phyloP scores from a whole-genome alignment of 2,888 invertebrate genomes.

The Sturmia bella region DNA sequence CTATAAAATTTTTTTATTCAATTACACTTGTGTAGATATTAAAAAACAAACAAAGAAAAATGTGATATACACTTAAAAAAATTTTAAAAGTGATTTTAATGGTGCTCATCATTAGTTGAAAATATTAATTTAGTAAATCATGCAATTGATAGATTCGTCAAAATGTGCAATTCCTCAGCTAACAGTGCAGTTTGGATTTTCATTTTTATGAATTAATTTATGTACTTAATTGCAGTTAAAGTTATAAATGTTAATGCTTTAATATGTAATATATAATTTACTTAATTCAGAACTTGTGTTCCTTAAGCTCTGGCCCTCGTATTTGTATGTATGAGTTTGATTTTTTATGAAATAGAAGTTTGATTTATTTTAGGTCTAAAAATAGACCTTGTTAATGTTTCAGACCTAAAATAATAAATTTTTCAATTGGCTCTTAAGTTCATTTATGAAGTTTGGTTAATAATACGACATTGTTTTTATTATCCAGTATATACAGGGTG shows the following conservation, averaged over 20 bases:
- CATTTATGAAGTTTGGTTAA: too few species aligned
- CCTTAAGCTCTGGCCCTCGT: too few species aligned
- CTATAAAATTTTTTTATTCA: slow-evolving; percentile 81
- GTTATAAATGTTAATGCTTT: background rate
- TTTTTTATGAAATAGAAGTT: too few species aligned
- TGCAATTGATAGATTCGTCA: slow-evolving; percentile 23
- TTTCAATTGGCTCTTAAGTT: too few species aligned
- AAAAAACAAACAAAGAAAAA: background rate
- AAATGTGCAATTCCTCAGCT: slow-evolving; percentile 83
- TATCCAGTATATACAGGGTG: too few species aligned
- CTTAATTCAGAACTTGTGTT: too few species aligned
- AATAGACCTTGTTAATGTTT: too few species aligned
- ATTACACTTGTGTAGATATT: slow-evolving; percentile 1
- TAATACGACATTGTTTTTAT: too few species aligned
- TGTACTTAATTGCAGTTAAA: background rate
- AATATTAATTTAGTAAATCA: slow-evolving; percentile 34
- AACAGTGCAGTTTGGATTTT: slow-evolving; percentile 71
- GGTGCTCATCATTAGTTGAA: slow-evolving; percentile 38
- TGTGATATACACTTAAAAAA: background rate
- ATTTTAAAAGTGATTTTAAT: background rate
- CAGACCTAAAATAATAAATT: too few species aligned
- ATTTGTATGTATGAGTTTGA: too few species aligned
- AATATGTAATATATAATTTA: too few species aligned
- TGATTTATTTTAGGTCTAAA: too few species aligned
- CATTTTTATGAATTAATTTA: background rate